Conservation (phyloP, 92 coral and sea anemone species). For the Nematostella vectensis region DNA sequence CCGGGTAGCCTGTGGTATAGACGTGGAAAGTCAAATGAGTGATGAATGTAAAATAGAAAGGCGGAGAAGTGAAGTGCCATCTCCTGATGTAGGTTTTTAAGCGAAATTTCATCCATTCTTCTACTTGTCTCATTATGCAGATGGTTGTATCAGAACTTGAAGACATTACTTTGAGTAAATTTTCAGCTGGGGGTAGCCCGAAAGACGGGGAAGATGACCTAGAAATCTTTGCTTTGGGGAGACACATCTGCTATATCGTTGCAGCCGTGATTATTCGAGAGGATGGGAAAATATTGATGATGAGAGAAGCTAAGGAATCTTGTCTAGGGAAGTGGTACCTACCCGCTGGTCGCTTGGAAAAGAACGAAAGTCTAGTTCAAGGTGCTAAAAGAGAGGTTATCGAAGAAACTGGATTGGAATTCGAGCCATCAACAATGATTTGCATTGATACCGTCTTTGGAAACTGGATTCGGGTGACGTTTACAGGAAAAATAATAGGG, state of each 20-base stretch:
- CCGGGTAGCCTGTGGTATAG: too few relatives aligned
- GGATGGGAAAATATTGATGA: constrained; percentile 55
- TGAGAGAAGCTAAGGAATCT: constrained; percentile 64
- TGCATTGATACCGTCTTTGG: constrained; percentile 30
- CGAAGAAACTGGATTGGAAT: constrained; percentile 57
- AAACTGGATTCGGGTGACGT: constrained; percentile 64
- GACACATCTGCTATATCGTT: constrained; percentile 45
- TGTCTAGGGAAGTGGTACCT: constrained; percentile 72
- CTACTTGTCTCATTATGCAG: too few relatives aligned
- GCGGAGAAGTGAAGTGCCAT: too few relatives aligned
- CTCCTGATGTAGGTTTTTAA: too few relatives aligned
- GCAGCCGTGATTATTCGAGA: constrained; percentile 51
- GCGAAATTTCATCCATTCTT: too few relatives aligned
- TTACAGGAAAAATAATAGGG: constrained; percentile 48
- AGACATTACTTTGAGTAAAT: too few relatives aligned
- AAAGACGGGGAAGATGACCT: not conserved
- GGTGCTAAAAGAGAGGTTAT: constrained; percentile 53
- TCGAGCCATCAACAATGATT: constrained; percentile 44
- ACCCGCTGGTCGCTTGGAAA: constrained; percentile 60
- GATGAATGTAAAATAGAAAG: too few relatives aligned
- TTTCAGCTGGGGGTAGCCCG: too few relatives aligned
- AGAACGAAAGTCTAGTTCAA: constrained; percentile 49
- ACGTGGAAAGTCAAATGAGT: too few relatives aligned
- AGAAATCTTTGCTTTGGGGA: constrained; percentile 17
- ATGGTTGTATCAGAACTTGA: too few relatives aligned